Percentiles rank a stretch among this genome's conserved stretches.
phyloP scores from a whole-genome alignment of 2,113 vertebrate genomes.

The Crocuta crocuta region DNA sequence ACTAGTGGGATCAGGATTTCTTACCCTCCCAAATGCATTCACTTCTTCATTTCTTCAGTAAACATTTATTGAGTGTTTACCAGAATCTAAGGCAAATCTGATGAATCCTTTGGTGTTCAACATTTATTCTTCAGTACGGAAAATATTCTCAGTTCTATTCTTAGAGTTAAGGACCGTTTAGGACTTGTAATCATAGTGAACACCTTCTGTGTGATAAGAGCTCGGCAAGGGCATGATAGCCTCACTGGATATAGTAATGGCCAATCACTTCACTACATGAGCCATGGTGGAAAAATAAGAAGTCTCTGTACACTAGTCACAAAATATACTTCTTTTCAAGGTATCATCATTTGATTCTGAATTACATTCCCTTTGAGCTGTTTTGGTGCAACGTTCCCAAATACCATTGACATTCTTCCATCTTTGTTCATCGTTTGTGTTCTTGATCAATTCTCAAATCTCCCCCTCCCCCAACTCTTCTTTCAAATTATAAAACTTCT shows the following conservation, averaged over 20 bases:
- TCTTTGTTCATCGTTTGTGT: neutral
- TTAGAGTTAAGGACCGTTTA: neutral
- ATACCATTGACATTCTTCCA: neutral
- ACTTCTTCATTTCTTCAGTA: neutral
- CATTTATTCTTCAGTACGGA: neutral
- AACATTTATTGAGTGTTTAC: neutral
- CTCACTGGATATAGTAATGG: neutral
- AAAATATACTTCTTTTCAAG: neutral
- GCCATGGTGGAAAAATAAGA: neutral
- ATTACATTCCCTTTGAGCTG: neutral
- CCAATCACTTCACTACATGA: neutral
- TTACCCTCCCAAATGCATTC: neutral
- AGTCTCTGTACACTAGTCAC: neutral
- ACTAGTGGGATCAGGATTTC: neutral
- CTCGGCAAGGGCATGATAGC: neutral
- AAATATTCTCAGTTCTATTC: neutral
- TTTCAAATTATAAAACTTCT: conserved; percentile 40
- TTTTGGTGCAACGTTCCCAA: neutral
- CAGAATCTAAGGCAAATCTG: neutral
- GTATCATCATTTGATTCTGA: neutral
- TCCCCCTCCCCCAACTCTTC: neutral
- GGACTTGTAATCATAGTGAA: neutral
- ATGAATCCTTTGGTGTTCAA: neutral
- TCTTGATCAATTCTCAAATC: neutral
- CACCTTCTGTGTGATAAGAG: neutral